A percentile compares a stretch with the other conserved stretches of the same genome.
These are phyloP conservation scores for Halichoerus grypus DNA, from an alignment of 2,113 vertebrate species.

Conservation along the genomic window DNA sequence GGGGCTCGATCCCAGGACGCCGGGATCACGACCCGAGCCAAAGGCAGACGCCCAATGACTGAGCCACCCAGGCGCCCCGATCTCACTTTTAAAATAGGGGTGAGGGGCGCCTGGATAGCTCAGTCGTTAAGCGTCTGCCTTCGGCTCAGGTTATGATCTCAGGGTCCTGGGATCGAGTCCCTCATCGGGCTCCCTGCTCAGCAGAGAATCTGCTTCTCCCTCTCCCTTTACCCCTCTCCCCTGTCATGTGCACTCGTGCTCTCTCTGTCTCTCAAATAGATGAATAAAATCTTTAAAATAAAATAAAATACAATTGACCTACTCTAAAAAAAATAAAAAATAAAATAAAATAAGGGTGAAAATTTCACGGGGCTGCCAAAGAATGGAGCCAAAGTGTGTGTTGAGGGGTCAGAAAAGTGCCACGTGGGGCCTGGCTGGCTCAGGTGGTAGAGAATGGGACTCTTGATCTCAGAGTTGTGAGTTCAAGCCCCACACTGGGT, in stretches of 20 bases:
- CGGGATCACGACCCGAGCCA: too few species aligned
- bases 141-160: background rate
- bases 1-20: too few species aligned
- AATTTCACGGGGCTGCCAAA: background rate
- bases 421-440: background rate
- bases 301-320: background rate
- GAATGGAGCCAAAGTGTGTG: background rate
- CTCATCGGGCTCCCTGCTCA: background rate
- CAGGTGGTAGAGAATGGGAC: background rate
- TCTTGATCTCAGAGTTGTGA: background rate
- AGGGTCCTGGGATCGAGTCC: background rate
- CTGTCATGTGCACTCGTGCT: accelerated
- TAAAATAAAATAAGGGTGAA: background rate
- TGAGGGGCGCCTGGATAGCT: background rate
- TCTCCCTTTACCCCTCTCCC: background rate
- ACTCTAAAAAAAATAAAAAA: background rate
- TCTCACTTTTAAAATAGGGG: background rate
- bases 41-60: too few species aligned
- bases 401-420: background rate
- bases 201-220: background rate
- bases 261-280: background rate
- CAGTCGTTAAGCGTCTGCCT: background rate
- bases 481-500: background rate
- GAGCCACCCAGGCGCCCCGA: too few species aligned
- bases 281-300: background rate